Evolutionary conservation across 1,140 invertebrate genomes (phyloP).

Genomic region (Odontomachus brunneus): DNA sequence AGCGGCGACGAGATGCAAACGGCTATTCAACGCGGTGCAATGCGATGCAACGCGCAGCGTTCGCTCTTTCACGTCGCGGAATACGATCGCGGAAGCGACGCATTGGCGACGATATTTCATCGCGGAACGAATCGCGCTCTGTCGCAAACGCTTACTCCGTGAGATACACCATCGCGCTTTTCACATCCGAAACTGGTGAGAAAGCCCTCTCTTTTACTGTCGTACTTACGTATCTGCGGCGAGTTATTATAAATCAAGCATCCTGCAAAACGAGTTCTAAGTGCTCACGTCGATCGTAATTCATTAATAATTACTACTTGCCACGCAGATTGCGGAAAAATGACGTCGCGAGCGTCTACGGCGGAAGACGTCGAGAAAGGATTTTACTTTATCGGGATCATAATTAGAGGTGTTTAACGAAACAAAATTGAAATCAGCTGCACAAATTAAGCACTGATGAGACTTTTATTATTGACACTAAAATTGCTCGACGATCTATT

Average conservation of each 20-base stretch:
- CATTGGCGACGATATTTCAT: slow-evolving; percentile 36
- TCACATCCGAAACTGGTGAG: slow-evolving; percentile 36
- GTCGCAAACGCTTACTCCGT: background rate
- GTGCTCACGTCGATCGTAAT: background rate
- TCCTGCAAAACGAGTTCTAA: slow-evolving; percentile 42
- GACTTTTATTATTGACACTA: no score
- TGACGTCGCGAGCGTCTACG: background rate
- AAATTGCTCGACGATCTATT: no score
- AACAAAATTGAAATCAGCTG: no score
- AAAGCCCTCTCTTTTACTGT: background rate
- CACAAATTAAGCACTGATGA: no score
- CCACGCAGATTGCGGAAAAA: slow-evolving; percentile 22
- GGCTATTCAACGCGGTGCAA: background rate
- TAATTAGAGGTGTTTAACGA: background rate
- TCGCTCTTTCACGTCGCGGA: background rate
- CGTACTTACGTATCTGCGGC: background rate
- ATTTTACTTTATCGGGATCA: background rate
- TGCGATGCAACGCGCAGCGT: background rate
- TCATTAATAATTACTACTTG: slow-evolving; percentile 45
- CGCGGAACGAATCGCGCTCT: slow-evolving; percentile 4
- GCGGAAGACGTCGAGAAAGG: background rate
- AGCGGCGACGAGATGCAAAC: background rate
- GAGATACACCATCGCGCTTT: slow-evolving; percentile 5
- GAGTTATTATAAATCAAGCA: slow-evolving; percentile 41
- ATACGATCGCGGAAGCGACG: slow-evolving; percentile 22